Conservation (phyloP, 2,888 invertebrate genomes). For the Nymphalis urticae region DNA sequence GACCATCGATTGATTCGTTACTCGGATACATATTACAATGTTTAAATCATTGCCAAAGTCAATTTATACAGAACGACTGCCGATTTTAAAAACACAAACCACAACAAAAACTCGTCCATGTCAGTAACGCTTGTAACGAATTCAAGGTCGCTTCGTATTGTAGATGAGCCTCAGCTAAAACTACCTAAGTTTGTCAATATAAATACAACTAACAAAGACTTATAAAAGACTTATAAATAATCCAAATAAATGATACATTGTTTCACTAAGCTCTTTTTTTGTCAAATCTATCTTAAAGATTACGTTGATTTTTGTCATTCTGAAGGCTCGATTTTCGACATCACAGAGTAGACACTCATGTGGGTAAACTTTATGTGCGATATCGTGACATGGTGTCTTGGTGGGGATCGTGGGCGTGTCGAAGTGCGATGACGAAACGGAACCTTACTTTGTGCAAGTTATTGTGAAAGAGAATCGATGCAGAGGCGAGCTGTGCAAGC, state of each 20-base stretch:
- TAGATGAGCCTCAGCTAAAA: slow-evolving; percentile 27
- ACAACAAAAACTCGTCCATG: slow-evolving; percentile 40
- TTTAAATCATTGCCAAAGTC: slow-evolving; percentile 20
- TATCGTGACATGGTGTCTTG: slow-evolving; percentile 32
- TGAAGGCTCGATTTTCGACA: slow-evolving; percentile 1
- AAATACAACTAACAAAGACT: slow-evolving; percentile 3
- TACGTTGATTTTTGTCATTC: neutral
- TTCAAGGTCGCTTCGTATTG: slow-evolving; percentile 40
- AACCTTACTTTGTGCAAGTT: slow-evolving; percentile 71
- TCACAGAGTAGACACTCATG: neutral
- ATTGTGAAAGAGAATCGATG: slow-evolving; percentile 76
- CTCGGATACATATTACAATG: slow-evolving; percentile 25
- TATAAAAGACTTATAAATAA: neutral
- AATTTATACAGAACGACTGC: slow-evolving; percentile 17
- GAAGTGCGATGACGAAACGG: slow-evolving; percentile 70
- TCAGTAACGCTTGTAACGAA: slow-evolving; percentile 32
- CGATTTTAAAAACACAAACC: slow-evolving; percentile 22
- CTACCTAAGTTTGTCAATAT: slow-evolving; percentile 2
- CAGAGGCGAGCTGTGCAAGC: slow-evolving; percentile 55
- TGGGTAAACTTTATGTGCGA: slow-evolving; percentile 15
- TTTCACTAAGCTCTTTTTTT: neutral
- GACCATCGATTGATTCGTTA: slow-evolving; percentile 39
- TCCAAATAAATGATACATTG: slow-evolving; percentile 4
- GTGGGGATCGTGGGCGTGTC: slow-evolving; percentile 64
- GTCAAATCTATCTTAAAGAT: neutral